These are phyloP conservation scores for Drosophila kohkoa DNA, from an alignment of 1,140 invertebrate genomes.

Conservation along the genomic window DNA sequence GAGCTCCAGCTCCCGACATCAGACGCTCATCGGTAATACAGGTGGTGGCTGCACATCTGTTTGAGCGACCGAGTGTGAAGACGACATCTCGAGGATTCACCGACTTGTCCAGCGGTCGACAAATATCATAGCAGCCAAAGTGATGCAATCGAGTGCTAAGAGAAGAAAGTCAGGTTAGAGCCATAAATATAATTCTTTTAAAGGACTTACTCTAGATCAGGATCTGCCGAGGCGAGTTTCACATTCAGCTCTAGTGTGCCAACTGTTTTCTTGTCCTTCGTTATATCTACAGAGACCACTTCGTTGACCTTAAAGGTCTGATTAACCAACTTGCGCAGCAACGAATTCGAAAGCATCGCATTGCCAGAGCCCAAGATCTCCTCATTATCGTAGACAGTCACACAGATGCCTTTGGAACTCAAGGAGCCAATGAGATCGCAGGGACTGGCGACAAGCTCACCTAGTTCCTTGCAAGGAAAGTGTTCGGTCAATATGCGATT, in stretches of 20 bases:
- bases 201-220: conserved; percentile 55
- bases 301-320: conserved; percentile 47
- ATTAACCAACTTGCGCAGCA: conserved; percentile 45
- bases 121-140: conserved; percentile 62
- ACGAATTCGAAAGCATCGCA: neutral
- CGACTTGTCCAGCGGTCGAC: conserved; percentile 46
- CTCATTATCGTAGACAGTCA: conserved; percentile 22
- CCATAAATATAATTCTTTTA: too few species aligned
- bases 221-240: conserved; percentile 30
- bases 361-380: conserved; percentile 28
- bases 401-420: conserved; percentile 44
- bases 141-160: conserved; percentile 21
- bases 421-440: conserved; percentile 55
- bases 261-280: neutral
- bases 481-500: neutral
- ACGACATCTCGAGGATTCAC: conserved; percentile 56
- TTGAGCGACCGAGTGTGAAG: conserved; percentile 62
- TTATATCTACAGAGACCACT: conserved; percentile 20
- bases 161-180: neutral
- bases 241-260: conserved; percentile 32
- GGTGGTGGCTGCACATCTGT: conserved; percentile 17
- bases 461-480: conserved; percentile 23
- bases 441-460: conserved; percentile 44
- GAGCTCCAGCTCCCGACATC: conserved; percentile 46
- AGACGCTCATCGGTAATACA: conserved; percentile 64